A percentile compares a stretch with the other conserved stretches of the same genome.
Conservation (phyloP, 2,113 vertebrate species). For the Condylura cristata region DNA sequence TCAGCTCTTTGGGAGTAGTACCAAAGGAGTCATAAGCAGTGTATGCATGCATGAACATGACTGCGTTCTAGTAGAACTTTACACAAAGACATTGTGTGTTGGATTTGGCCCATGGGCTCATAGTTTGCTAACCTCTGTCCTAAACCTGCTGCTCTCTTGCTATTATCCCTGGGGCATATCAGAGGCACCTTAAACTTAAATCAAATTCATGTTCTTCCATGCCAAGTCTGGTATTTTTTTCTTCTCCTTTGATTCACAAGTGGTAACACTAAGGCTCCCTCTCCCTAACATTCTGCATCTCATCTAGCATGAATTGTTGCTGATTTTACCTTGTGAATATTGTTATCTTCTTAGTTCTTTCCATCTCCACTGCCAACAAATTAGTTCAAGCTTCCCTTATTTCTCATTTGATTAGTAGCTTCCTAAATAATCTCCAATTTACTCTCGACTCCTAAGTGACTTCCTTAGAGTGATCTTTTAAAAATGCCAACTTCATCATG, state of each 20-base stretch:
- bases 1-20: background rate
- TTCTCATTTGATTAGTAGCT: background rate
- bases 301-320: background rate
- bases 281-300: background rate
- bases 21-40: background rate
- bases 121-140: background rate
- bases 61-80: conserved; percentile 6
- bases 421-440: background rate
- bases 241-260: background rate
- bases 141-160: background rate
- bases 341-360: background rate
- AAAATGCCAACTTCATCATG: background rate
- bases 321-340: background rate
- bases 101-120: background rate
- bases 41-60: background rate
- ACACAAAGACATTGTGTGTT: background rate
- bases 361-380: background rate
- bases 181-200: background rate
- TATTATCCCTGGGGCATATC: background rate
- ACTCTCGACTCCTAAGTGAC: background rate
- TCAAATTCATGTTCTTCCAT: background rate
- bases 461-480: background rate
- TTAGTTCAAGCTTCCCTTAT: background rate
- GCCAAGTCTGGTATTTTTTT: background rate
- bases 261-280: background rate